phyloP scores from a whole-genome alignment of 2,113 vertebrate species.

The Lipotes vexillifer region DNA sequence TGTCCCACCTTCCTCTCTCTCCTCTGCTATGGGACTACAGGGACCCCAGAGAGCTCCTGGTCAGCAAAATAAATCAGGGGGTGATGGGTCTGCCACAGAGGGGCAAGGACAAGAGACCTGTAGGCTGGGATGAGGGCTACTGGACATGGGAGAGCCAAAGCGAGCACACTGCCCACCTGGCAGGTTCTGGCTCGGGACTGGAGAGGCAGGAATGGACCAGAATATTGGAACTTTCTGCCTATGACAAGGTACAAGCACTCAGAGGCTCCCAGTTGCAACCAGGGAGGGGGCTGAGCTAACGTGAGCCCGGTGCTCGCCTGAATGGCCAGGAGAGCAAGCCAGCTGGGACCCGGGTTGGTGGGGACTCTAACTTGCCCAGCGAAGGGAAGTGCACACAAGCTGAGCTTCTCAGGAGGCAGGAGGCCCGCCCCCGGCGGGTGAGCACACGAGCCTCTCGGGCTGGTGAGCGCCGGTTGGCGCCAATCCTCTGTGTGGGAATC shows the following conservation, averaged over 20 bases:
- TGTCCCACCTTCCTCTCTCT: background rate
- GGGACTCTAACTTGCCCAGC: background rate
- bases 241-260: background rate
- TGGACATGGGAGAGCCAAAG: background rate
- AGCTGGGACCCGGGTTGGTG: accelerated
- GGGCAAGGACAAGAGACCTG: accelerated
- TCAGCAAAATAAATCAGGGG: background rate
- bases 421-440: too few relatives aligned
- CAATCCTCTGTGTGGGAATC: too few relatives aligned
- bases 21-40: too few relatives aligned
- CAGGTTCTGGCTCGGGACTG: background rate
- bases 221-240: background rate
- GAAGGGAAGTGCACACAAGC: background rate
- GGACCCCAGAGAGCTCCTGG: background rate
- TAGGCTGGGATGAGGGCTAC: background rate
- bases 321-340: background rate
- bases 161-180: accelerated
- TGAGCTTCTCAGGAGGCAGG: background rate
- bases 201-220: background rate
- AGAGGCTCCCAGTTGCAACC: background rate
- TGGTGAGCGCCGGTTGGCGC: too few relatives aligned
- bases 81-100: background rate
- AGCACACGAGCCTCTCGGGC: too few relatives aligned
- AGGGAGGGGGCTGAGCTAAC: background rate
- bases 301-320: background rate